Base-by-base conservation (phyloP, 2,113 vertebrate genomes). In the Capreolus pygargus region DNA sequence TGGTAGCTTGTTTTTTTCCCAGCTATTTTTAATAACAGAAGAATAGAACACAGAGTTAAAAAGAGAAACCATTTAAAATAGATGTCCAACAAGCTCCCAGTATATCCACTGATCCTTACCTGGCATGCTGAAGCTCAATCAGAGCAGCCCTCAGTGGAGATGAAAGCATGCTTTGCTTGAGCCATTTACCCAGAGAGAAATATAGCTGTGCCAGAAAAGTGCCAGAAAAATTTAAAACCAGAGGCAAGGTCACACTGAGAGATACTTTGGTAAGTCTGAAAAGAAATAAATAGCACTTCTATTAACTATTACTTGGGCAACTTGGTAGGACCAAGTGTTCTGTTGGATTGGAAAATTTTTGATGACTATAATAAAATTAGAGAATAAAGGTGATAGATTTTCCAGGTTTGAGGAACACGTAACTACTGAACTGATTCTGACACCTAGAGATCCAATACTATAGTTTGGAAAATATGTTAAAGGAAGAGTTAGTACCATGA, bases 151-250 rank as follows among this genome's bases (percentile, higher is more conserved):
- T 97, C 95, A 93, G 85, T 79, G 82, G 28, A 96, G 90, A 93
- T 60, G 91, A 97, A 96, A 96, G 93, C 91, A 86, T 93, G 94
- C 95, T 97, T 81, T 93, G 95, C 94, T 93, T 97, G 74, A 97
- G 89, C 86, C 94, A 93, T 78, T 74, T 83, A 97, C 93, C 78
- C 97, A 94, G 85, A 97, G 45, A 93, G 79, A 97, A 97, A 96
- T 58, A 96, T 7, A 89, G 74, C 14, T 84, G 39, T 95, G 47
- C 60, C 95, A 95, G 45, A 96, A 96, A 91, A 94, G 89, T 89
- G 78, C 67, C 91, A 97, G 10, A 84, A 91, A 94, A 98, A 93
- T 76, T 64, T 97, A 97, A 97, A 97, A 89, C 47, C 93, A 95
- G 95, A 97, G 67, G 88, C 47, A 94, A 96, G 96, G 86, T 89